Conservation (phyloP, 1,140 invertebrate species). For the Aricia agestis region DNA sequence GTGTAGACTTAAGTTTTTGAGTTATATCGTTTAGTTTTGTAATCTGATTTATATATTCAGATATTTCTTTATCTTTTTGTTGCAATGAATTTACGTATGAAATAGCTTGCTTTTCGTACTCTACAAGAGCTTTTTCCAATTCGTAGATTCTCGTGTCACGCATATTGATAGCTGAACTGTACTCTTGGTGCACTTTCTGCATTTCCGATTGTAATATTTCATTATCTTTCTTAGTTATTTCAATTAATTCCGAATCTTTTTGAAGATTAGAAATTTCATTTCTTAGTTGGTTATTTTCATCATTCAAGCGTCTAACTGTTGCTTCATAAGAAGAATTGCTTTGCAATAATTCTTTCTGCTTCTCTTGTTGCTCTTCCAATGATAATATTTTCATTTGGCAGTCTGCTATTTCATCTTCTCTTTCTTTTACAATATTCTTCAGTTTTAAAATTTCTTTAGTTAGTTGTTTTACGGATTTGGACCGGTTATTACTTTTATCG, state of each 20-base stretch:
- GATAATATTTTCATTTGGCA: conserved; percentile 71
- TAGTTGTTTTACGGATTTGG: conserved; percentile 68
- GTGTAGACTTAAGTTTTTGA: conserved; percentile 66
- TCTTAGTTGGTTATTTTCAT: conserved; percentile 59
- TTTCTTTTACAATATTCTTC: conserved; percentile 73
- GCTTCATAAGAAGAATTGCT: conserved; percentile 45
- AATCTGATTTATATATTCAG: conserved; percentile 72
- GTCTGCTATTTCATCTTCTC: conserved; percentile 74
- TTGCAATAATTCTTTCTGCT: conserved; percentile 54
- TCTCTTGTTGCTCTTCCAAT: conserved; percentile 68
- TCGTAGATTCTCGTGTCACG: conserved; percentile 59
- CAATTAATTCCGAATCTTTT: conserved; percentile 31
- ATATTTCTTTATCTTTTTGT: conserved; percentile 70
- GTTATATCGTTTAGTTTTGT: conserved; percentile 70
- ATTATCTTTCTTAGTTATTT: conserved; percentile 22
- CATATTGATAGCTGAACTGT: conserved; percentile 40
- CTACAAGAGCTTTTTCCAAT: conserved; percentile 55
- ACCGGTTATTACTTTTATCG: conserved; percentile 53
- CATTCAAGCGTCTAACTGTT: conserved; percentile 48
- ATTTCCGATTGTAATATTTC: conserved; percentile 54
- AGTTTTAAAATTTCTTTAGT: conserved; percentile 74
- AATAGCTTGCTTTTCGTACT: conserved; percentile 64
- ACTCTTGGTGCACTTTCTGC: conserved; percentile 58
- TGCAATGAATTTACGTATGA: conserved; percentile 59
- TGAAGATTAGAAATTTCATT: conserved; percentile 54